Conservation (phyloP, 2,113 vertebrate species). For the Heterochromis multidens region DNA sequence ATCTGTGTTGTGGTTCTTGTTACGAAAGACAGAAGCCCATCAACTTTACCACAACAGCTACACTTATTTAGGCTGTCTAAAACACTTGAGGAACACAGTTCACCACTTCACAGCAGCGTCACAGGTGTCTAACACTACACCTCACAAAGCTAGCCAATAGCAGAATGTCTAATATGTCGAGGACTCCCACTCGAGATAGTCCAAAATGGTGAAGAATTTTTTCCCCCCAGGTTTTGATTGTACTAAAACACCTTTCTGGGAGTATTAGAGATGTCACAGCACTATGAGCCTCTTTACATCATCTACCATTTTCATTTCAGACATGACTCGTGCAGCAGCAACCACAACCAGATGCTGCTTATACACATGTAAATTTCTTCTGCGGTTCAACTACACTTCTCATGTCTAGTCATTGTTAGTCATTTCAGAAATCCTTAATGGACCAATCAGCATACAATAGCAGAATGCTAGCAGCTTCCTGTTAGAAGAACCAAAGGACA, state of each 20-base stretch:
- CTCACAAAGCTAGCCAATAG: not conserved
- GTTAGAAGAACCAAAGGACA: not conserved
- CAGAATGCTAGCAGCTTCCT: not conserved
- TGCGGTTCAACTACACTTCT: not conserved
- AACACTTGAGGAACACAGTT: not conserved
- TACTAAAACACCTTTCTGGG: not conserved
- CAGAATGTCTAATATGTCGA: no score
- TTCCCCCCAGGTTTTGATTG: not conserved
- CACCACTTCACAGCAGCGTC: not conserved
- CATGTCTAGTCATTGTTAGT: not conserved
- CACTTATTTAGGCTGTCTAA: not conserved
- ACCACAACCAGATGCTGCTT: not conserved
- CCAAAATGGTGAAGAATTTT: not conserved
- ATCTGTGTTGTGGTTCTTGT: conserved; percentile 29
- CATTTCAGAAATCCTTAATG: not conserved
- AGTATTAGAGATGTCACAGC: not conserved
- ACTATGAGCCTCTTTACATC: not conserved
- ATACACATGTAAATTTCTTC: not conserved
- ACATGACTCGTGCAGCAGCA: not conserved
- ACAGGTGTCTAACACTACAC: not conserved
- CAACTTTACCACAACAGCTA: not conserved
- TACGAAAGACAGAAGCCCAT: conserved; percentile 30
- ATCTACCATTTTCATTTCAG: not conserved
- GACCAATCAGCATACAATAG: not conserved
- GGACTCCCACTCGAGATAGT: no score